These are phyloP conservation scores for Aethina tumida DNA, from an alignment of 1,140 invertebrate genomes.

Conservation along the genomic window DNA sequence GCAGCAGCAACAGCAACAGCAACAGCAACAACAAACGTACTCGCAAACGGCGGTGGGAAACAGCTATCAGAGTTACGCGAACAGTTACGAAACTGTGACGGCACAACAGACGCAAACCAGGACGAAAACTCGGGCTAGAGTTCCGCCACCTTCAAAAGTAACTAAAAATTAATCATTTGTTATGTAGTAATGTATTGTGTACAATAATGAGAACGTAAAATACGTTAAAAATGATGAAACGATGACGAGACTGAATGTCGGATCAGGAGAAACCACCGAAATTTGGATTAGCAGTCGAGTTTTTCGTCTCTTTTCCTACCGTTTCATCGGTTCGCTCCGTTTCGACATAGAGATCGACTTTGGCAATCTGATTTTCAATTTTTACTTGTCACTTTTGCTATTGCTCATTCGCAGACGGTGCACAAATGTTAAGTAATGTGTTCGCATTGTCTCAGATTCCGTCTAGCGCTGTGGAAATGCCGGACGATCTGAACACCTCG, in stretches of 20 bases:
- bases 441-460: constrained; percentile 70
- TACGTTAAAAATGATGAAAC: constrained; percentile 15
- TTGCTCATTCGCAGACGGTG: too few species aligned
- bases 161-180: constrained; percentile 9
- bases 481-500: constrained; percentile 63
- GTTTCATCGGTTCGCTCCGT: constrained; percentile 3
- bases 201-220: too few species aligned
- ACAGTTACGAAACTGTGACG: constrained; percentile 19
- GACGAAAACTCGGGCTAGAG: constrained; percentile 63
- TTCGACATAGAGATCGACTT: constrained; percentile 2
- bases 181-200: neutral
- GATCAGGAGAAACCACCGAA: neutral
- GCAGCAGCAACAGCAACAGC: constrained; percentile 16
- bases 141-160: constrained; percentile 83
- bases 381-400: too few species aligned
- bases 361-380: constrained; percentile 14
- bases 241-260: constrained; percentile 20
- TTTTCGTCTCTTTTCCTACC: constrained; percentile 7
- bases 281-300: constrained; percentile 5
- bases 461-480: constrained; percentile 91
- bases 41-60: neutral
- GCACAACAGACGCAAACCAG: constrained; percentile 35
- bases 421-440: too few species aligned
- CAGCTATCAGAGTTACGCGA: constrained; percentile 5
- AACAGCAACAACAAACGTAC: constrained; percentile 9